Percentiles rank a stretch among this genome's conserved stretches.
These are phyloP conservation scores for Trachurus trachurus DNA, from an alignment of 2,797 vertebrate genomes.

Conservation along the genomic window DNA sequence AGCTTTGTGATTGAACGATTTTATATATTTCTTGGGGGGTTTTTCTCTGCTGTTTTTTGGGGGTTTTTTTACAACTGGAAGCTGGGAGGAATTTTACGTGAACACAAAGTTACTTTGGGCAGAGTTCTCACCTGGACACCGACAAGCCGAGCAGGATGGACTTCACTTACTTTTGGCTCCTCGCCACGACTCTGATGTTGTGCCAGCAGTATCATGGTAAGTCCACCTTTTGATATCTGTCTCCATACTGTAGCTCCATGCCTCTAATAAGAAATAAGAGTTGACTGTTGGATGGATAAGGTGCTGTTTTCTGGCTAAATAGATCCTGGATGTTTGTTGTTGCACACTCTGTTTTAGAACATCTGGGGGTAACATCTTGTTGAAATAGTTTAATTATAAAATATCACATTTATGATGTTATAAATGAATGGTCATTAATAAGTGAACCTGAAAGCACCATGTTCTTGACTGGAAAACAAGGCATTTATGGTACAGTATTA, in stretches of 20 bases:
- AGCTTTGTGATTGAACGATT: background rate
- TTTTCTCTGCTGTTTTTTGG: background rate
- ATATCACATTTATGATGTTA: background rate
- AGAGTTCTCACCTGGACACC: conserved; percentile 30
- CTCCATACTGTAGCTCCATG: background rate
- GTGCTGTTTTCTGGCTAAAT: background rate
- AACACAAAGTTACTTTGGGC: background rate
- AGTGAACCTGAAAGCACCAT: background rate
- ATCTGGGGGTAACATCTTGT: too few relatives aligned
- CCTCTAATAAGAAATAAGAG: background rate
- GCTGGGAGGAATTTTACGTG: conserved; percentile 11
- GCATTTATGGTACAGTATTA: background rate
- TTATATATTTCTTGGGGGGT: background rate
- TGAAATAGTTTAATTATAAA: background rate
- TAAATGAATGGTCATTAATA: too few relatives aligned
- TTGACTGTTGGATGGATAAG: background rate
- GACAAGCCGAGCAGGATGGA: conserved; percentile 57
- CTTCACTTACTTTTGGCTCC: conserved; percentile 48
- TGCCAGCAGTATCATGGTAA: conserved; percentile 69
- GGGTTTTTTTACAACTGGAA: conserved; percentile 1
- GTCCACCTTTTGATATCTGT: background rate
- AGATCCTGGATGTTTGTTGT: background rate
- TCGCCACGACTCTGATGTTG: conserved; percentile 46
- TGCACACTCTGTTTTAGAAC: background rate
- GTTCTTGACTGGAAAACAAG: background rate